A percentile compares a stretch with the other conserved stretches of the same genome.
These are phyloP conservation scores for Saxicola maurus DNA, from an alignment of 2,797 vertebrate species.

Conservation along the genomic window DNA sequence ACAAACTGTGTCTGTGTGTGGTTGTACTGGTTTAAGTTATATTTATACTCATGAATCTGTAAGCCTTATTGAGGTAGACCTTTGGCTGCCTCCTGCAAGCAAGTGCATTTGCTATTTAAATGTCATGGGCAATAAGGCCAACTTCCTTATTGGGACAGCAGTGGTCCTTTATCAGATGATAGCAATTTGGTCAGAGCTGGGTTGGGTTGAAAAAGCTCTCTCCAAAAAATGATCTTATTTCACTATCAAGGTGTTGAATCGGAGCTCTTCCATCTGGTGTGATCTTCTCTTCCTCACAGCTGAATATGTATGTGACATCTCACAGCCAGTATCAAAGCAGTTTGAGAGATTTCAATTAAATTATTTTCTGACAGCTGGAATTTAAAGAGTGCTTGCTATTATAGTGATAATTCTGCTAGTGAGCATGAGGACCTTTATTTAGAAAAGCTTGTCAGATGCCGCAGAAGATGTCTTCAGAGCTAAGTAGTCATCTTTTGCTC, in stretches of 20 bases:
- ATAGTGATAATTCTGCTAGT: background rate
- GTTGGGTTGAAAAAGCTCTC: background rate
- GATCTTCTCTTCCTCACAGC: background rate
- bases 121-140: background rate
- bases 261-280: background rate
- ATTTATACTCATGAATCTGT: background rate
- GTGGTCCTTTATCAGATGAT: background rate
- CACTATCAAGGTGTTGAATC: background rate
- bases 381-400: background rate
- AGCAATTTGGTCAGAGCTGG: background rate
- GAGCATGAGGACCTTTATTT: background rate
- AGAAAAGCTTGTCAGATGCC: background rate
- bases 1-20: background rate
- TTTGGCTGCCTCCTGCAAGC: slow-evolving; percentile 4
- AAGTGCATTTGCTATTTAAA: slow-evolving; percentile 3
- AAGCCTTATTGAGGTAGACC: background rate
- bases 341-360: background rate
- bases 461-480: background rate
- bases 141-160: background rate
- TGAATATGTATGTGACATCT: background rate
- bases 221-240: background rate
- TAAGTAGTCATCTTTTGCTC: background rate
- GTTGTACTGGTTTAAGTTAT: background rate
- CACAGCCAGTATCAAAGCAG: background rate
- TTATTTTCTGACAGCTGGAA: background rate